Percentiles rank a stretch among this genome's conserved stretches.
These are phyloP conservation scores for Andrena minutula DNA, from an alignment of 2,888 invertebrate genomes.

Conservation along the genomic window DNA sequence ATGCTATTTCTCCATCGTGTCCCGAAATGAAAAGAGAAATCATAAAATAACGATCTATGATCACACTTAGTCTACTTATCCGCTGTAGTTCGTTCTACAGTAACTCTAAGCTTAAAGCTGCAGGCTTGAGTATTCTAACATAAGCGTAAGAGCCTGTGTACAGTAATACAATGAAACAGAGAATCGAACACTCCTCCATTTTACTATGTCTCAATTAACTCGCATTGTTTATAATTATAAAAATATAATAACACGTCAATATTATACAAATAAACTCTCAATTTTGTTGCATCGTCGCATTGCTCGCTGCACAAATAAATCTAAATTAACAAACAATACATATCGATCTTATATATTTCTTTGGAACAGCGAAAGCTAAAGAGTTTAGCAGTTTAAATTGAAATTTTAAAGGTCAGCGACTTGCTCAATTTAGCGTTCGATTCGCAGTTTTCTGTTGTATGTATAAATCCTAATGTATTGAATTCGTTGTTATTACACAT, in stretches of 20 bases:
- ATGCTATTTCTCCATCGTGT: constrained; percentile 6
- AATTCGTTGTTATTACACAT: constrained; percentile 57
- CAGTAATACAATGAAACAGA: constrained; percentile 34
- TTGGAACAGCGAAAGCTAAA: background rate
- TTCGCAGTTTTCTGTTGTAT: constrained; percentile 41
- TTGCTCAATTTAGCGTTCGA: constrained; percentile 21
- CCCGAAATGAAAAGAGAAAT: constrained; percentile 23
- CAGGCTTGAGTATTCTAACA: constrained; percentile 41
- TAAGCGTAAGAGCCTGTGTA: constrained; percentile 38
- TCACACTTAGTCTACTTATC: constrained; percentile 32
- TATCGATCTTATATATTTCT: background rate
- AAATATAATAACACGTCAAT: background rate
- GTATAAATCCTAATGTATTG: constrained; percentile 33
- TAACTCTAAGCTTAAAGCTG: constrained; percentile 41
- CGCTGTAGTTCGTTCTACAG: constrained; percentile 7
- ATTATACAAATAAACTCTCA: background rate
- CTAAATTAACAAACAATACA: background rate
- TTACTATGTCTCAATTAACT: background rate
- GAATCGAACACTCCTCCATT: constrained; percentile 8
- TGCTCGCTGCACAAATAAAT: background rate
- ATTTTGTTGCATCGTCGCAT: background rate
- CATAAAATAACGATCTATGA: constrained; percentile 20
- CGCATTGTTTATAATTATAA: background rate
- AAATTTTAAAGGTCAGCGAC: background rate
- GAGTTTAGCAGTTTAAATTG: background rate